Base-by-base conservation (phyloP, 2,888 invertebrate genomes). In the Neoaliturus tenellus region DNA sequence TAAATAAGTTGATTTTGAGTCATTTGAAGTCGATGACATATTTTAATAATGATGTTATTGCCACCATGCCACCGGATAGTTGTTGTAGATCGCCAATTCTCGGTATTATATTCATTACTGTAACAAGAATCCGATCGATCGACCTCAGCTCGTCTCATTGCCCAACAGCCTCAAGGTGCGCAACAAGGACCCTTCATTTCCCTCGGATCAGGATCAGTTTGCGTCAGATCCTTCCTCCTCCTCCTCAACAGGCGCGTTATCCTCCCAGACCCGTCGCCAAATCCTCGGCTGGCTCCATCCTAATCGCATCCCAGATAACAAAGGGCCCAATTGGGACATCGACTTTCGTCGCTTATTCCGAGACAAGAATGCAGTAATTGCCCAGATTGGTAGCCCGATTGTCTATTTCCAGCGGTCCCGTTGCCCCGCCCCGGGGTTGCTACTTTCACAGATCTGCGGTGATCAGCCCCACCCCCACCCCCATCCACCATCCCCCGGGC, bases 341-440 rank as follows among this genome's bases (percentile, higher is more conserved):
- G 35, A 71, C 71, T 44, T 75, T 75, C 44, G n/a, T 35, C 39
- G n/a, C 44, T 28, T 71, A 71, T 71, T 71, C 71, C 41, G 35
- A 23, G 35, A 28, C 41, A 75, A 75, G 73, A 75, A 75, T 75
- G 73, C 73, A n/a, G 73, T 75, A 75, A 75, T 75, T 44, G 73
- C 12, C 44, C 41, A 69, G 69, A 71, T 71, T 44, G 44, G 44
- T 17, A 6, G 28, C 33, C 23, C 41, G 31, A 28, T n/a, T 14
- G 71, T 4, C 33, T 39, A 10, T 39, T 5, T 55, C 55, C 55
- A 2, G 23, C 3, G 2, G 55, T 55, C 55, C 55, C 55, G 20
- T 5, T 5, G 55, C 10, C 41, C 4, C 55, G 55, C 55, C 51
- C 20, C 10, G 20, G 51, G 51, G 51, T 39, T 12, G 39, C 51